phyloP scores from a whole-genome alignment of 2,113 vertebrate species.

The Poeciliopsis prolifica region DNA sequence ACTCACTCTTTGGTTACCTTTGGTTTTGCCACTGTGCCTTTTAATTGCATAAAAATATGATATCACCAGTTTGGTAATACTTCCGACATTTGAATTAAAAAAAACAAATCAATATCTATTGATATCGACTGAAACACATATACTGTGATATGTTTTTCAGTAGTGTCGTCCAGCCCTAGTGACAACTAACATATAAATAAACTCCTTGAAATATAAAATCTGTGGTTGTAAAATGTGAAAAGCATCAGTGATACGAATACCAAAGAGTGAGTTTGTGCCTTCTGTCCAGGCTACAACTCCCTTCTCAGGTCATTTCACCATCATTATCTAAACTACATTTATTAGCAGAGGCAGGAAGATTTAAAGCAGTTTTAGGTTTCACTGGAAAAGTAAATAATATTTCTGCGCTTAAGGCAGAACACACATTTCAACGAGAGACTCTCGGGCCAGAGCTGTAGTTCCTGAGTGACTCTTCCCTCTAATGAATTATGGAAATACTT shows the following conservation, averaged over 20 bases:
- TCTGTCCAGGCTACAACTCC: background rate
- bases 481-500: conserved; percentile 69
- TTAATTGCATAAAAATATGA: too few relatives aligned
- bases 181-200: background rate
- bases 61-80: too few relatives aligned
- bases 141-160: too few relatives aligned
- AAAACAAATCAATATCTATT: too few relatives aligned
- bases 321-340: background rate
- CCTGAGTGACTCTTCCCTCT: conserved; percentile 32
- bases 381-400: background rate
- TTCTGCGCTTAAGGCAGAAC: background rate
- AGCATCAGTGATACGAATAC: too few relatives aligned
- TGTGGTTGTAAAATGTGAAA: background rate
- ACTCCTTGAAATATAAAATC: background rate
- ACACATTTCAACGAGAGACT: background rate
- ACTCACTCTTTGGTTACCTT: too few relatives aligned
- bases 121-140: too few relatives aligned
- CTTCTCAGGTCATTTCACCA: background rate
- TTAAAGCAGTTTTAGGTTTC: background rate
- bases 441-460: background rate
- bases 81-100: too few relatives aligned
- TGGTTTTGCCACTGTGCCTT: too few relatives aligned
- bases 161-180: too few relatives aligned
- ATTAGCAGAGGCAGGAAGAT: background rate
- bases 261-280: background rate